phyloP scores from a whole-genome alignment of 2,888 invertebrate species.

The Spisula subtruncata region DNA sequence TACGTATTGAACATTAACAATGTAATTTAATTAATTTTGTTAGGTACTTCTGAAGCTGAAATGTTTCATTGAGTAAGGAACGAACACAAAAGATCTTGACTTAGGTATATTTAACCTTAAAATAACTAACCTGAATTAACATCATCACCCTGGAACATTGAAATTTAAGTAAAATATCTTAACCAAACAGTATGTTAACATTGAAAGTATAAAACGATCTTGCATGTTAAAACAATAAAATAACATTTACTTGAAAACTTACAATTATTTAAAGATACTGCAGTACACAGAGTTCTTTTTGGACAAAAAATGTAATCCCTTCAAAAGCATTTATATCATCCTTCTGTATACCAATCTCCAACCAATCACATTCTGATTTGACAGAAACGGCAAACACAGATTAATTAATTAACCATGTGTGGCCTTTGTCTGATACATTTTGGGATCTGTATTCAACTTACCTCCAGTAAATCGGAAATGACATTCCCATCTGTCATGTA shows the following conservation, averaged over 20 bases:
- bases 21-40: neutral
- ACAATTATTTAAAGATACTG: neutral
- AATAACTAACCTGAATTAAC: neutral
- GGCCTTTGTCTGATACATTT: neutral
- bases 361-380: neutral
- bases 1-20: neutral
- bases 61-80: neutral
- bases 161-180: neutral
- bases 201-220: neutral
- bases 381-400: neutral
- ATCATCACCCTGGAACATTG: neutral
- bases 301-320: neutral
- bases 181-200: neutral
- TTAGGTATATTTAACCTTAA: slow-evolving; percentile 1
- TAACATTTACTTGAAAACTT: neutral
- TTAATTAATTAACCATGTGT: neutral
- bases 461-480: neutral
- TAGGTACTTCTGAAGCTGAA: neutral
- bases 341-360: neutral
- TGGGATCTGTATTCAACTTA: slow-evolving; percentile 1
- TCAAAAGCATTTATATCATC: slow-evolving; percentile 1
- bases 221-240: neutral
- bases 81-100: neutral
- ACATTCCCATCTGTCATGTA: slow-evolving; percentile 4
- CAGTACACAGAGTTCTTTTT: slow-evolving; percentile 1